phyloP scores from a whole-genome alignment of 2,797 vertebrate species.

The Ptychadena robeensis region DNA sequence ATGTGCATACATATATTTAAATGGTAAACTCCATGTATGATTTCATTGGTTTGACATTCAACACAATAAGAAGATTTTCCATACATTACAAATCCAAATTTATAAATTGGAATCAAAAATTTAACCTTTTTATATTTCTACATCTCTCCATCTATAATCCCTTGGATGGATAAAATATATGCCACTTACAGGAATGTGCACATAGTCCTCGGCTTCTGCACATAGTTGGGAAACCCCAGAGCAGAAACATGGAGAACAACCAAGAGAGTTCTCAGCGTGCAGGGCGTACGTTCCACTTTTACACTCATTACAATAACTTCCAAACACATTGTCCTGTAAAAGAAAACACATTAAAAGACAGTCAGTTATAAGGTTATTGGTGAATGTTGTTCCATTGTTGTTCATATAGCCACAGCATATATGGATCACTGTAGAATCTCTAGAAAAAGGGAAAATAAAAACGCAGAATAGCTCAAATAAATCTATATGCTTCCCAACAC shows the following conservation, averaged over 20 bases:
- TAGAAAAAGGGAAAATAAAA: no score
- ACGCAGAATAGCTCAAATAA: no score
- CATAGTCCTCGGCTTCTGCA: slow-evolving; percentile 81
- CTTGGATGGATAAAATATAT: not conserved
- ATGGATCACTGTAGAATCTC: no score
- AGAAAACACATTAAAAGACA: not conserved
- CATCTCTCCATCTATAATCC: not conserved
- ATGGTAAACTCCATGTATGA: no score
- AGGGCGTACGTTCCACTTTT: slow-evolving; percentile 83
- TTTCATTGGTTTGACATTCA: no score
- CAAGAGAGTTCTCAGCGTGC: slow-evolving; percentile 69
- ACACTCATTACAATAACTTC: slow-evolving; percentile 85
- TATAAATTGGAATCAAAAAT: no score
- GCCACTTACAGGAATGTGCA: slow-evolving; percentile 79
- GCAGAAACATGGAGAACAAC: slow-evolving; percentile 89
- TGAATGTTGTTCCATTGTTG: no score
- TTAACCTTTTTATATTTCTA: not conserved
- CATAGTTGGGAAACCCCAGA: slow-evolving; percentile 83
- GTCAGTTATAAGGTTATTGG: not conserved
- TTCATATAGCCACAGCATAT: no score
- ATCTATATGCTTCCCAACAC: no score
- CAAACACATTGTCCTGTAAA: slow-evolving; percentile 83
- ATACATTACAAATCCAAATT: no score
- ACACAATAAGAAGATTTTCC: no score
- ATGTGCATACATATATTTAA: no score